A percentile compares a stretch with the other conserved stretches of the same genome.
phyloP scores from a whole-genome alignment of 2,113 vertebrate genomes.

The Halichoeres trimaculatus region DNA sequence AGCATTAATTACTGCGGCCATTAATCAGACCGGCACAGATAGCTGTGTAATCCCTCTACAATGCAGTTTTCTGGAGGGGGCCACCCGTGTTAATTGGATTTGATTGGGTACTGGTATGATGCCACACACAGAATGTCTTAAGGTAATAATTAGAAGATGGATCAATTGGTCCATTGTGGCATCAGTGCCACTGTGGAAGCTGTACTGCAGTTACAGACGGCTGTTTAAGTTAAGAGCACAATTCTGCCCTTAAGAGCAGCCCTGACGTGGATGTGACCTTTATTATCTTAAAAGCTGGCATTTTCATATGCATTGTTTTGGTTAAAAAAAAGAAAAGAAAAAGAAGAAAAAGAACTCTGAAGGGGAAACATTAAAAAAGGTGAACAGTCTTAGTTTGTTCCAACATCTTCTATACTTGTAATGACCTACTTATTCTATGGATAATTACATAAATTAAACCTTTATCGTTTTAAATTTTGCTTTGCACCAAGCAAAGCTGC shows the following conservation, averaged over 20 bases:
- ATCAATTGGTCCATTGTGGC: conserved; percentile 76
- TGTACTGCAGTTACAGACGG: conserved; percentile 20
- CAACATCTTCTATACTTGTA: too few species aligned
- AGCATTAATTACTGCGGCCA: conserved; percentile 84
- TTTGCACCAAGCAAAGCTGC: too few species aligned
- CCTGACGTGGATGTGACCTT: conserved; percentile 5
- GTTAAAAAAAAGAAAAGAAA: too few species aligned
- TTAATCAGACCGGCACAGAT: conserved; percentile 85
- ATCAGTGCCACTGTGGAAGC: conserved; percentile 33
- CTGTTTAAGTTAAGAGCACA: conserved; percentile 25
- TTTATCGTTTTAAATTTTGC: too few species aligned
- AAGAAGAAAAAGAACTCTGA: neutral
- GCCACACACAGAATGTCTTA: conserved; percentile 81
- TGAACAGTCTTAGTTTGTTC: too few species aligned
- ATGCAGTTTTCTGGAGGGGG: conserved; percentile 81
- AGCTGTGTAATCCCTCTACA: conserved; percentile 81
- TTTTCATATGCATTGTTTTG: neutral
- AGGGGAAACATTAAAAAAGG: neutral
- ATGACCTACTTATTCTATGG: too few species aligned
- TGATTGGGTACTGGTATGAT: conserved; percentile 84
- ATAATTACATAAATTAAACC: too few species aligned
- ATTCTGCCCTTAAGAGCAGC: conserved; percentile 29
- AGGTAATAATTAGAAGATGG: conserved; percentile 83
- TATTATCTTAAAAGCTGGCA: neutral
- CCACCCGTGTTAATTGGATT: conserved; percentile 82